Evolutionary conservation across 2,888 invertebrate species (phyloP).

Genomic region (Pristionchus fissidentatus): DNA sequence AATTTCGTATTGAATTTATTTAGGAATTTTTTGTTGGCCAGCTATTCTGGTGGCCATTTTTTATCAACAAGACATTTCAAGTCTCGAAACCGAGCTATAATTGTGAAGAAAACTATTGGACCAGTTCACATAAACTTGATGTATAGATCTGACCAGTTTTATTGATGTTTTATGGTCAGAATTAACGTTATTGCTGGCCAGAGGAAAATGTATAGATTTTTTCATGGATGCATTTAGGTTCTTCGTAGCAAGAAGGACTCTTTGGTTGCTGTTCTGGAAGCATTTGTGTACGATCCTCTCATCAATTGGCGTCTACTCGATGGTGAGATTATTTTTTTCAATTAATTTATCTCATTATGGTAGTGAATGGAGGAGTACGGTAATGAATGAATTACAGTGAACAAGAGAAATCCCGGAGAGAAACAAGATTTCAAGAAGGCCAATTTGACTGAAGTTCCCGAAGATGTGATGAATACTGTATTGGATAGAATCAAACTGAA

Average conservation of each 20-base stretch:
- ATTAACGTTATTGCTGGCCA: not conserved
- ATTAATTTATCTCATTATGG: not conserved
- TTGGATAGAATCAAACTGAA: slow-evolving; percentile 68
- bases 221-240: too few relatives aligned
- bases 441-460: slow-evolving; percentile 51
- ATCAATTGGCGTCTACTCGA: slow-evolving; percentile 95
- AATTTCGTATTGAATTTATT: too few relatives aligned
- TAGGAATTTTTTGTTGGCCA: too few relatives aligned
- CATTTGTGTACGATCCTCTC: slow-evolving; percentile 98
- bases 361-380: not conserved
- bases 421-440: slow-evolving; percentile 36
- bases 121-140: too few relatives aligned
- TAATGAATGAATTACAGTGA: not conserved
- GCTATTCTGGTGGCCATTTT: too few relatives aligned
- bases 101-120: too few relatives aligned
- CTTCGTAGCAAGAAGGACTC: slow-evolving; percentile 82
- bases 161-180: too few relatives aligned
- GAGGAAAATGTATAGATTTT: not conserved
- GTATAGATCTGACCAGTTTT: too few relatives aligned
- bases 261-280: slow-evolving; percentile 98
- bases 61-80: too few relatives aligned
- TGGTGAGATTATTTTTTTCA: slow-evolving; percentile 57
- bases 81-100: too few relatives aligned
- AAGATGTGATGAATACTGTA: slow-evolving; percentile 54
- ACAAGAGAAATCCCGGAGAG: not conserved